Evolutionary conservation across 2,113 vertebrate genomes (phyloP), one percentile per base, ranked within the genome.

Genomic region (Ondatra zibethicus): DNA sequence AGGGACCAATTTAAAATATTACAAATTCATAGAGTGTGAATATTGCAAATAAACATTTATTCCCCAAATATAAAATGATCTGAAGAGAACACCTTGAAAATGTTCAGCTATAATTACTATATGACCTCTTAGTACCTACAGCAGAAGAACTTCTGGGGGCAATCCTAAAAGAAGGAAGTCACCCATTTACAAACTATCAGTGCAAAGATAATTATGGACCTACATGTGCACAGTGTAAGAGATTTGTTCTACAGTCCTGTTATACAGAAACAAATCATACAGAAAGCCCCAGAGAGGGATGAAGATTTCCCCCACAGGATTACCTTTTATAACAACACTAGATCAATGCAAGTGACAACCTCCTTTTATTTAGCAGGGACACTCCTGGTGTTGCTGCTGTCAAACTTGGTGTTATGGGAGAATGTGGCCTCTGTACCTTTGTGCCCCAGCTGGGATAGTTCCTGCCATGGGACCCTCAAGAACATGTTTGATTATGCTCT

Each of bases 31-130:
- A 77, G 96, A 95, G 42, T 72, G 81, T 55, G 73, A 76, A 89
- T 97, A 96, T 72, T 97, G 21, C 47, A 98, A 97, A 96, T 95
- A 88, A 93, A 76, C 96, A 97, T 80, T 82, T 97, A 96, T 33
- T 97, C 96, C 86, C 96, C 95, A 84, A 92, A 96, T 81, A 93
- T 96, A 95, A 61, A 97, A 84, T 96, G 78, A 68, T 66, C 89
- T 98, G 95, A 95, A 75, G 31, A 96, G 80, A 97, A 36, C 97
- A 93, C 96, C 85, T 82, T 96, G 92, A 87, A 27, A 82, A n/a
- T 92, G 45, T 55, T 97, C 86, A 96, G 97, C 94, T 98, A 92
- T 96, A 96, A 97, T 97, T 97, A 97, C 91, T 97, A 95, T 61
- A 63, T 68, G 13, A 29, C 2, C 42, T 97, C 96, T 95, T 97